Conservation (phyloP, 2,888 invertebrate species). For the Harpalus rufipes region DNA sequence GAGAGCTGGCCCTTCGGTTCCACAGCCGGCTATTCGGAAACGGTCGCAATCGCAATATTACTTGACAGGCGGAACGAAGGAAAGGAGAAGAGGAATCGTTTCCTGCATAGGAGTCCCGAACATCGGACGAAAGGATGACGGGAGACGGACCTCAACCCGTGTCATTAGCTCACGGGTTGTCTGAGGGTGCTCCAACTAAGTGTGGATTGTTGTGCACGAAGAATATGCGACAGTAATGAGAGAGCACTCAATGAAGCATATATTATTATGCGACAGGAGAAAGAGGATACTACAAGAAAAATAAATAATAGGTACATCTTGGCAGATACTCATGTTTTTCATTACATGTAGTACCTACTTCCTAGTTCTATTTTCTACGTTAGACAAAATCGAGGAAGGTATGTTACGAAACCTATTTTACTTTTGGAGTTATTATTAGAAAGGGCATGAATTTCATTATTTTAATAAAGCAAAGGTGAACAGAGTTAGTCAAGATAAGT, state of each 20-base stretch:
- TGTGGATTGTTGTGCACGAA: conserved; percentile 1
- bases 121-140: background rate
- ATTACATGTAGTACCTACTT: too few relatives aligned
- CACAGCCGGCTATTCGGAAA: conserved; percentile 19
- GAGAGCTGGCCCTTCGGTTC: too few relatives aligned
- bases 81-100: conserved; percentile 23
- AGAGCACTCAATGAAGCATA: background rate
- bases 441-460: too few relatives aligned
- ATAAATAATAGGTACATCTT: background rate
- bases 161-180: background rate
- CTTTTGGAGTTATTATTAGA: too few relatives aligned
- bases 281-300: background rate
- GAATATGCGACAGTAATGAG: background rate
- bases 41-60: conserved; percentile 38
- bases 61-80: conserved; percentile 35
- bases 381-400: too few relatives aligned
- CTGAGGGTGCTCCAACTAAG: background rate
- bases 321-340: too few relatives aligned
- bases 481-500: too few relatives aligned
- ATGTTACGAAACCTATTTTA: too few relatives aligned
- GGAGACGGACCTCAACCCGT: background rate
- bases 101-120: conserved; percentile 4
- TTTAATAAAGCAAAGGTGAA: too few relatives aligned
- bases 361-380: too few relatives aligned
- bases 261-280: background rate